Percentiles rank a stretch among this genome's conserved stretches.
Conservation (phyloP, 2,113 vertebrate species). For the Grammomys surdaster region DNA sequence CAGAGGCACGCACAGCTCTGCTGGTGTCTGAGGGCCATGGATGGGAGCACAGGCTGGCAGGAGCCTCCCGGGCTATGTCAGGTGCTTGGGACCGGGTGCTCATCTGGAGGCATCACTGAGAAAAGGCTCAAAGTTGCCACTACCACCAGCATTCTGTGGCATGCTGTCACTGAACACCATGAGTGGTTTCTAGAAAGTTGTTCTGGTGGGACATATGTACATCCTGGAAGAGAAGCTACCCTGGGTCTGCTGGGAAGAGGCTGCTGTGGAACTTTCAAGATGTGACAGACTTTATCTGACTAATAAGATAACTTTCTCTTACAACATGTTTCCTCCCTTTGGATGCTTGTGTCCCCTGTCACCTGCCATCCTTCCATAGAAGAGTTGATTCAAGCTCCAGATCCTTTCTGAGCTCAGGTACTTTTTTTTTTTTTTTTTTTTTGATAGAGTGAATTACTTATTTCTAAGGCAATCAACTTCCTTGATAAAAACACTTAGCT, state of each 20-base stretch:
- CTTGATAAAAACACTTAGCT: no score
- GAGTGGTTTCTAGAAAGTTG: neutral
- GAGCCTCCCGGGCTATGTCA: neutral
- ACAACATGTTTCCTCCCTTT: neutral
- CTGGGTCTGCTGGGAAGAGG: neutral
- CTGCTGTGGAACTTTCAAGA: neutral
- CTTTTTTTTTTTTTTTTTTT: no score
- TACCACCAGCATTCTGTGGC: neutral
- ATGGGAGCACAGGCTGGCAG: neutral
- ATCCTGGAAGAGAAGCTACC: neutral
- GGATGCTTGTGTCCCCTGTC: neutral
- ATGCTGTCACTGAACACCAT: neutral
- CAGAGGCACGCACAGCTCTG: neutral
- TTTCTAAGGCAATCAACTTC: no score
- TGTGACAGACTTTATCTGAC: neutral
- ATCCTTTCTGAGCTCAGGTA: no score
- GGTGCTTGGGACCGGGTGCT: neutral
- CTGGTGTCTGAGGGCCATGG: neutral
- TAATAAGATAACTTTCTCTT: neutral
- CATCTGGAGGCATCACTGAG: rapidly evolving
- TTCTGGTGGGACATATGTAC: neutral
- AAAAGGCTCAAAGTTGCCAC: neutral
- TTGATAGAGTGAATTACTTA: no score
- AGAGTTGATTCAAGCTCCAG: neutral
- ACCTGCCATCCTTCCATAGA: neutral